A percentile compares a stretch with the other conserved stretches of the same genome.
These are phyloP conservation scores for Ailurus styani DNA, from an alignment of 2,113 vertebrate genomes.

Conservation along the genomic window DNA sequence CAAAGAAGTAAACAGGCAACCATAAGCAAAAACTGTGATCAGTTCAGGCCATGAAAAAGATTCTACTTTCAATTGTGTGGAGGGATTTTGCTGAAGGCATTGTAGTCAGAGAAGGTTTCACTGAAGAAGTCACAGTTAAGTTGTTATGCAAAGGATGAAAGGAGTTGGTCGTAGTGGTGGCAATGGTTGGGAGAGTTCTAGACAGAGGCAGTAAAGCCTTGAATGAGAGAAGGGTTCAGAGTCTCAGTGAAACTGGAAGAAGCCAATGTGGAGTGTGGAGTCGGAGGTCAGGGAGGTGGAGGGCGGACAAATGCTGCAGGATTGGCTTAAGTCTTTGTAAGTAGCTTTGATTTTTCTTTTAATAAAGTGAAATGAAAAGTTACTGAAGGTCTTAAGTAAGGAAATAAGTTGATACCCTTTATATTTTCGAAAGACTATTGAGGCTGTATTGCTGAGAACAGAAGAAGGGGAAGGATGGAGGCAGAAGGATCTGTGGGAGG, in stretches of 20 bases:
- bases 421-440: background rate
- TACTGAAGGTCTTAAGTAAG: background rate
- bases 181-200: background rate
- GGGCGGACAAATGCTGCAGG: background rate
- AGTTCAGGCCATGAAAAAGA: background rate
- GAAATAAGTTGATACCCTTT: background rate
- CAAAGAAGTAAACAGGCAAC: background rate
- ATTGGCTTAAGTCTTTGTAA: background rate
- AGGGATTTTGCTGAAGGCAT: background rate
- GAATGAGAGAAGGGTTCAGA: background rate
- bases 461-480: background rate
- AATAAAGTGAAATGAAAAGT: background rate
- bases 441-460: background rate
- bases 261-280: background rate
- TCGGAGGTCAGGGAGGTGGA: background rate
- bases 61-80: background rate
- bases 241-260: background rate
- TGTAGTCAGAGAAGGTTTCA: background rate
- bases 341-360: background rate
- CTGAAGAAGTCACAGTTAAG: background rate
- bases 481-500: background rate
- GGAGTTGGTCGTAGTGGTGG: accelerated
- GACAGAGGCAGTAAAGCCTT: background rate
- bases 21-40: background rate
- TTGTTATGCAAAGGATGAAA: background rate